These are phyloP conservation scores for Rallus limicola DNA, from an alignment of 2,113 vertebrate species.

Conservation along the genomic window DNA sequence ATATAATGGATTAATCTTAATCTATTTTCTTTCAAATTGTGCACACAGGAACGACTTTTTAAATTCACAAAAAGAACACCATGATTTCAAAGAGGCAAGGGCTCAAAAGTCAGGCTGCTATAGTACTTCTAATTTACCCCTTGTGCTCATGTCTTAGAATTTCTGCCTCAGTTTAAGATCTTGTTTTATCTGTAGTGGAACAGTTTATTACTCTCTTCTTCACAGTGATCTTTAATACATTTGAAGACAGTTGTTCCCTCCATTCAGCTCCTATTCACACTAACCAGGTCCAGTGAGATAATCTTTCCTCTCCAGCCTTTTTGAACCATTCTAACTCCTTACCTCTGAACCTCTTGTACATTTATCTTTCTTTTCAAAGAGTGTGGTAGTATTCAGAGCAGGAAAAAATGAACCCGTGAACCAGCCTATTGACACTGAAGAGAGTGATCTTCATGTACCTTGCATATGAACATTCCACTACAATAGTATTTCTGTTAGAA, in stretches of 20 bases:
- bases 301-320: neutral
- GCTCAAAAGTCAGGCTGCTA: neutral
- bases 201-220: neutral
- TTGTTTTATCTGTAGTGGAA: neutral
- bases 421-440: neutral
- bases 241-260: neutral
- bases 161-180: neutral
- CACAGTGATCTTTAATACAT: neutral
- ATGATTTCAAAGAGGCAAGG: neutral
- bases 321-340: neutral
- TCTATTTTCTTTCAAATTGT: neutral
- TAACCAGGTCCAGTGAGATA: neutral
- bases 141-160: neutral
- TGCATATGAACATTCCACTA: neutral
- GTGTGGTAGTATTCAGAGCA: neutral
- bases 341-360: neutral
- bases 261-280: neutral
- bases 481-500: neutral
- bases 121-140: neutral
- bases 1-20: neutral
- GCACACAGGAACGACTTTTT: neutral
- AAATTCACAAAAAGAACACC: neutral
- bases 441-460: neutral
- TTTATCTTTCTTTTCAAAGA: neutral
- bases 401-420: neutral